Evolutionary conservation across 1,140 invertebrate species (phyloP).

Genomic region (Micrasema longulum): DNA sequence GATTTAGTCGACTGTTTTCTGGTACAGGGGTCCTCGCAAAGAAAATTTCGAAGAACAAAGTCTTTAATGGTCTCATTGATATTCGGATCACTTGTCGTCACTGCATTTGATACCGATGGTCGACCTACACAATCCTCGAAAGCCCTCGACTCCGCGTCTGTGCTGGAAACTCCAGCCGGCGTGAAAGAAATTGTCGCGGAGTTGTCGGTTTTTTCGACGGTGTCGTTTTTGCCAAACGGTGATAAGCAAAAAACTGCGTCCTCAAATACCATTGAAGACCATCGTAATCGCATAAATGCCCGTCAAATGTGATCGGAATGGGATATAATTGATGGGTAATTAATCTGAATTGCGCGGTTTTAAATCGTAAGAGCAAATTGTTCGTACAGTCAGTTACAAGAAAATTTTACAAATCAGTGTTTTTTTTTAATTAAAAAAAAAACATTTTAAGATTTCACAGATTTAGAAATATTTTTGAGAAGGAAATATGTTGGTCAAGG

Average conservation of each 20-base stretch:
- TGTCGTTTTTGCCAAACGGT: neutral
- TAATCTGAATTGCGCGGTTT: neutral
- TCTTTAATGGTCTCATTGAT: conserved; percentile 16
- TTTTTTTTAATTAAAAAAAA: no score
- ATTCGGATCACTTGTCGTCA: conserved; percentile 19
- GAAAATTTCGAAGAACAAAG: conserved; percentile 7
- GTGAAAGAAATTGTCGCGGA: no score
- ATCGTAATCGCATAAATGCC: conserved; percentile 9
- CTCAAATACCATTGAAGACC: neutral
- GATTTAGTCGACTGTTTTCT: no score
- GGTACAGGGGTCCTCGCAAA: neutral
- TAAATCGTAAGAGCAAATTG: no score
- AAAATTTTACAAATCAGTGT: no score
- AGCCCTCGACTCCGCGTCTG: no score
- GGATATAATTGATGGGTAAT: conserved; percentile 2
- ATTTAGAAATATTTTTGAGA: no score
- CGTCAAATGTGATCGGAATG: conserved; percentile 8
- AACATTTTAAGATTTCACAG: no score
- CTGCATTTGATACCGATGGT: neutral
- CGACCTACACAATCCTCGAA: no score
- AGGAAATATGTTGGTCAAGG: no score
- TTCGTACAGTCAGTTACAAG: no score
- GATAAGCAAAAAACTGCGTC: conserved; percentile 11
- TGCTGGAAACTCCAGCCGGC: no score
- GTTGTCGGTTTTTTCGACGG: neutral